Evolutionary conservation across 1,140 invertebrate species (phyloP), one percentile per base, ranked within the genome.

Genomic region (Nebria ingens): DNA sequence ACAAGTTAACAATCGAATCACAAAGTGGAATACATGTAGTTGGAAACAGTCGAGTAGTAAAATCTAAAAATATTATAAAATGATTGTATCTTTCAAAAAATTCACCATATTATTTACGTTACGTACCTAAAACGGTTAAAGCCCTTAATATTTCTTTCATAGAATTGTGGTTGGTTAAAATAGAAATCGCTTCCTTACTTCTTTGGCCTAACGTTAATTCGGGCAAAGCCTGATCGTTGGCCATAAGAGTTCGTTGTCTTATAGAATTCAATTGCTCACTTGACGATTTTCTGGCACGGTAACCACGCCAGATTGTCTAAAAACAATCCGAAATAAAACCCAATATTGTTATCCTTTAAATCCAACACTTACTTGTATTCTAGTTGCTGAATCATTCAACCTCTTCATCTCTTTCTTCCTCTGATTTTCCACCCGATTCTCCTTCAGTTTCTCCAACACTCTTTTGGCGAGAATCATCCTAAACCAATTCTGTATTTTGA

Each of bases 231-330:
- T 72, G 66, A 51, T 74, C 65, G 0, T 65, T 66, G 0, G 77
- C 74, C 49, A 69, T 61, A 1, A 73, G 62, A 1, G 75, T 72
- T 9, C 76, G 75, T 19, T 68, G 65, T 9, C 74, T 64, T 0
- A 84, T 56, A 51, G 71, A 64, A 11, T 58, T 56, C 21, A 77
- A 63, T 3, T 71, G 60, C n/a, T 65, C 50, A 13, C 65, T 61
- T 19, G 71, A 54, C 2, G 59, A 60, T 21, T 66, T 61, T 9
- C 84, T 74, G 13, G 73, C 67, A 13, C 55, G 64, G 61, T 81
- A 77, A 1, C 83, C 83, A 53, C 78, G 77, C 78, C 81, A 86
- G n/a, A 73, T 59, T 13, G 80, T 71, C 74, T 81, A 58, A 2
- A 64, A 62, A 60, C 51, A 58, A 49, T 22, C n/a, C n/a, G 17